Conservation (phyloP, 2,888 invertebrate genomes). For the Pyrochroa serraticornis region DNA sequence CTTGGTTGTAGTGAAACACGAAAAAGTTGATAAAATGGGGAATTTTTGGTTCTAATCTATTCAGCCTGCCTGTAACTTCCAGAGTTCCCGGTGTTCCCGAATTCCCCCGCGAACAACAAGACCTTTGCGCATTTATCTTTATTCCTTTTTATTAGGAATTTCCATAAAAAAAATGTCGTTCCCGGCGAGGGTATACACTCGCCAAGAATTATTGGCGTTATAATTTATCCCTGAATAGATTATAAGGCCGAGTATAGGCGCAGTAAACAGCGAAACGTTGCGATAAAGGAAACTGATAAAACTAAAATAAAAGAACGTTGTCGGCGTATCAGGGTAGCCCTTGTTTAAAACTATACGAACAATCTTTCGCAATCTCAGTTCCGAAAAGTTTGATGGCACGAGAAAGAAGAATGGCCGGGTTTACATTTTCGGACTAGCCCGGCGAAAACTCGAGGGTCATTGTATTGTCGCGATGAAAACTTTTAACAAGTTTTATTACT, state of each 20-base stretch:
- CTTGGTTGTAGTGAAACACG: no score
- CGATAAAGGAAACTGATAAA: slow-evolving; percentile 51
- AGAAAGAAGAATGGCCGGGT: slow-evolving; percentile 50
- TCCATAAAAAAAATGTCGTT: slow-evolving; percentile 30
- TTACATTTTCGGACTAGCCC: slow-evolving; percentile 46
- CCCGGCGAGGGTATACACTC: slow-evolving; percentile 45
- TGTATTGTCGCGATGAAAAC: slow-evolving; percentile 40
- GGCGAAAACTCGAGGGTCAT: slow-evolving; percentile 43
- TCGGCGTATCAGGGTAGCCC: slow-evolving; percentile 40
- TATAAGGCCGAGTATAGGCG: slow-evolving; percentile 37
- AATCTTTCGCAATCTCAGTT: slow-evolving; percentile 58
- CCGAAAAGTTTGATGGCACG: slow-evolving; percentile 55
- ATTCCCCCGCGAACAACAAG: no score
- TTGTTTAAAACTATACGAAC: slow-evolving; percentile 56
- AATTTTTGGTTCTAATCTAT: no score
- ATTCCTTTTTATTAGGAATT: slow-evolving; percentile 17
- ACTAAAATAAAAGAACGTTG: slow-evolving; percentile 49
- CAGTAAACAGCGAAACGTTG: slow-evolving; percentile 32
- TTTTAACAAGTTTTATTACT: slow-evolving; percentile 39
- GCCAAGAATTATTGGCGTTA: slow-evolving; percentile 44
- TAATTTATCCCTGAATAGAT: slow-evolving; percentile 47
- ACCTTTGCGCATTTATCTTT: slow-evolving; percentile 13
- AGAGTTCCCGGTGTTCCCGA: no score
- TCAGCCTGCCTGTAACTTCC: no score
- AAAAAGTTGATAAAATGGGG: no score